Evolutionary conservation across 2,113 vertebrate species (phyloP), one percentile per base, ranked within the genome.

Genomic region (Megaptera novaeangliae): DNA sequence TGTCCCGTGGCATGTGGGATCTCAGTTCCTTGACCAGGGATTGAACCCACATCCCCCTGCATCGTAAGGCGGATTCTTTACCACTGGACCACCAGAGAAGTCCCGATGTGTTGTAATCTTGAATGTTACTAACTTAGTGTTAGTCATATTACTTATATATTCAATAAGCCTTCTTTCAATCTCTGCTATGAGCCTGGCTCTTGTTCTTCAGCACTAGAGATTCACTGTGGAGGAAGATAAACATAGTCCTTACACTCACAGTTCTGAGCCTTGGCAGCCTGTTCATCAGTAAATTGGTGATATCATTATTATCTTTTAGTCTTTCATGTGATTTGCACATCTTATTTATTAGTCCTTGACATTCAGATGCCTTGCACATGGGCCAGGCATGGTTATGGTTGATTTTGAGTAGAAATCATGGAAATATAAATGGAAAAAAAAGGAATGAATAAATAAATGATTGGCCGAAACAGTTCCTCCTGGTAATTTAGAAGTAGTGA

Each of bases 281-380:
- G 9, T n/a, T 85, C 10, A 49, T 55, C 34, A 86, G 83, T 55
- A 59, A 85, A 63, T 74, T 31, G 52, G 18, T 4, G n/a, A 8
- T 49, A 64, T n/a, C 55, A 52, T 44, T 36, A 94, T 71, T 4
- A 52, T 41, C n/a, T 29, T 94, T 66, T 83, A 69, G 13, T 84
- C 46, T 95, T 86, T 93, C 81, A 74, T 87, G 25, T 94, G 36
- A 71, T 55, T 87, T 75, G 1, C 44, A 71, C 10, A 25, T 77
- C 49, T 96, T 87, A 36, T 92, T 85, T 95, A 41, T 94, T 96
- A 75, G 25, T 59, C n/a, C 2, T n/a, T 87, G 20, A 74, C 31
- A 81, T 84, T 92, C 31, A 83, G 44, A 64, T 95, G 12, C 12
- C 21, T 92, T 90, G 6, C 41, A 71, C 20, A 36, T 29, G 94